These are phyloP conservation scores for Todus mexicanus DNA, from an alignment of 2,797 vertebrate genomes.

Conservation along the genomic window DNA sequence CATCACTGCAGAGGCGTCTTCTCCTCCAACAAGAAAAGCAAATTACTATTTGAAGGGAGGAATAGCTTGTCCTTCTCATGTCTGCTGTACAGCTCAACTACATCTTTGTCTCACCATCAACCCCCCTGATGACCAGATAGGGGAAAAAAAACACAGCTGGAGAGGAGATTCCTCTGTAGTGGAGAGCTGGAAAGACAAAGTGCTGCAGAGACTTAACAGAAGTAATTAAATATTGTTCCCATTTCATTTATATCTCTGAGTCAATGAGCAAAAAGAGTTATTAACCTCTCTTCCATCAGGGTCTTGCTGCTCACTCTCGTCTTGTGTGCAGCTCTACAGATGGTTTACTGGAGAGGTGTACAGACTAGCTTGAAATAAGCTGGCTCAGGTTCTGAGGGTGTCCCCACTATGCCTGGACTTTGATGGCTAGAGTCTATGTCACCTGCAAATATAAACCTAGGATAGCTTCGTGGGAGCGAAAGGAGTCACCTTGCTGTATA, in stretches of 20 bases:
- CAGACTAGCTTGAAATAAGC: background rate
- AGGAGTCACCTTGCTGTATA: background rate
- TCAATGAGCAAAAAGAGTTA: background rate
- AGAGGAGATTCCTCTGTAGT: background rate
- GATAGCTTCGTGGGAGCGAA: background rate
- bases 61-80: background rate
- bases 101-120: background rate
- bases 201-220: background rate
- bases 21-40: background rate
- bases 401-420: background rate
- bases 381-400: background rate
- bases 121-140: background rate
- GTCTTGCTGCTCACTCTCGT: background rate
- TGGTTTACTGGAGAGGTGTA: background rate
- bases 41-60: background rate
- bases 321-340: accelerated
- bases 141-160: background rate
- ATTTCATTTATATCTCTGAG: background rate
- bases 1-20: background rate
- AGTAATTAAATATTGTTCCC: background rate
- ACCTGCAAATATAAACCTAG: background rate
- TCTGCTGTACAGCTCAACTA: background rate
- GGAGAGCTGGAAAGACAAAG: background rate
- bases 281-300: background rate
- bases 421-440: background rate